A percentile compares a stretch with the other conserved stretches of the same genome.
Conservation (phyloP, 2,113 vertebrate genomes). For the Solenodon paradoxus region DNA sequence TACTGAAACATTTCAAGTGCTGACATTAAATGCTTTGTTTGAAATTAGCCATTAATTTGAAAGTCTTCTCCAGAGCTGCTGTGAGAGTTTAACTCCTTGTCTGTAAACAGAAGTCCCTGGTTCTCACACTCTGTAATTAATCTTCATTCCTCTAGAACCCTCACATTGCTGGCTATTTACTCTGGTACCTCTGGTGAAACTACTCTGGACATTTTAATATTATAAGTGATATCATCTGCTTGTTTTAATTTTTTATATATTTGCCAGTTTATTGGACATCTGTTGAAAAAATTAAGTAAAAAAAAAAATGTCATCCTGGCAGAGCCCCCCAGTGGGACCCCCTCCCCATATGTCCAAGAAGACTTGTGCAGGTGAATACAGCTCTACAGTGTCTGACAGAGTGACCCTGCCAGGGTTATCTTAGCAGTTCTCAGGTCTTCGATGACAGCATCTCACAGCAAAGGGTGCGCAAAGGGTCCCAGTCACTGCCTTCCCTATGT, state of each 20-base stretch:
- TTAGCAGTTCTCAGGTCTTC: neutral
- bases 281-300: neutral
- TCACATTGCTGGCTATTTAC: slow-evolving; percentile 7
- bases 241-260: slow-evolving; percentile 13
- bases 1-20: slow-evolving; percentile 79
- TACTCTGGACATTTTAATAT: slow-evolving; percentile 4
- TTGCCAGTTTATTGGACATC: slow-evolving; percentile 13
- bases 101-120: slow-evolving; percentile 63
- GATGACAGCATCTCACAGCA: neutral
- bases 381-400: neutral
- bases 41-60: slow-evolving; percentile 70
- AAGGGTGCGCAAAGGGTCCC: neutral
- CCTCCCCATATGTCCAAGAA: slow-evolving; percentile 1
- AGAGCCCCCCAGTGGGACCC: neutral
- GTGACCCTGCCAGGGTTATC: neutral
- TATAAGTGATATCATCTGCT: slow-evolving; percentile 31
- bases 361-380: neutral
- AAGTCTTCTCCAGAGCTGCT: slow-evolving; percentile 54
- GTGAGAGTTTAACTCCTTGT: slow-evolving; percentile 51
- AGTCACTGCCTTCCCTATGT: neutral
- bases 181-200: neutral
- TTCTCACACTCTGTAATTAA: slow-evolving; percentile 65
- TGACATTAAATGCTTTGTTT: slow-evolving; percentile 68
- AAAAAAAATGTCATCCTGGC: neutral
- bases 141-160: slow-evolving; percentile 48